Evolutionary conservation across 1,140 invertebrate genomes (phyloP).

Genomic region (Cryptotermes secundus): DNA sequence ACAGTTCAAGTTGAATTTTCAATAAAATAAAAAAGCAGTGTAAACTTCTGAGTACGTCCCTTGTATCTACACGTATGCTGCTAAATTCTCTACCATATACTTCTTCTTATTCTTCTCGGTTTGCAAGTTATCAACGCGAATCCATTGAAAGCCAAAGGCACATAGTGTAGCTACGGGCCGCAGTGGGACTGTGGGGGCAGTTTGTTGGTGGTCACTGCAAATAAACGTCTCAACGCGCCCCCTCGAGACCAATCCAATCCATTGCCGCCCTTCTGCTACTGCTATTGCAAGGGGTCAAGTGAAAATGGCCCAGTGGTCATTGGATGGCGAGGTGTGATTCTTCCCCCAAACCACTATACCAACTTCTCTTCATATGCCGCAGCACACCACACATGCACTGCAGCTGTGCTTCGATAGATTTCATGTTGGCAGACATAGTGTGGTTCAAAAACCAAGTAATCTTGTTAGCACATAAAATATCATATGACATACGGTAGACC

Average conservation of each 20-base stretch:
- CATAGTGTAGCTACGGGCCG: not conserved
- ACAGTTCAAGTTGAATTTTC: too few species aligned
- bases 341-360: not conserved
- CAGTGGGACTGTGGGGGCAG: not conserved
- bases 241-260: constrained; percentile 35
- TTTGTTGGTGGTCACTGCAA: not conserved
- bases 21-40: too few species aligned
- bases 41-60: too few species aligned
- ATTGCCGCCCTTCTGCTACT: constrained; percentile 24
- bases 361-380: not conserved
- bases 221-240: constrained; percentile 30
- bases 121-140: too few species aligned
- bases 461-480: too few species aligned
- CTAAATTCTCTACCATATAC: too few species aligned
- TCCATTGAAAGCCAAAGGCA: too few species aligned
- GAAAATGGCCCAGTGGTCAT: constrained; percentile 33
- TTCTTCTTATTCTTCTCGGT: too few species aligned
- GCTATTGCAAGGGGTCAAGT: constrained; percentile 25
- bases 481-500: too few species aligned
- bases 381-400: not conserved
- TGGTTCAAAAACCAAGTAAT: not conserved
- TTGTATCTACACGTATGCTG: too few species aligned
- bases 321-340: constrained; percentile 5
- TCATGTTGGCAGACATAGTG: too few species aligned
- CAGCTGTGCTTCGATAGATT: not conserved